Conservation (phyloP, 2,888 invertebrate genomes). For the Lycocerus yunnanus region DNA sequence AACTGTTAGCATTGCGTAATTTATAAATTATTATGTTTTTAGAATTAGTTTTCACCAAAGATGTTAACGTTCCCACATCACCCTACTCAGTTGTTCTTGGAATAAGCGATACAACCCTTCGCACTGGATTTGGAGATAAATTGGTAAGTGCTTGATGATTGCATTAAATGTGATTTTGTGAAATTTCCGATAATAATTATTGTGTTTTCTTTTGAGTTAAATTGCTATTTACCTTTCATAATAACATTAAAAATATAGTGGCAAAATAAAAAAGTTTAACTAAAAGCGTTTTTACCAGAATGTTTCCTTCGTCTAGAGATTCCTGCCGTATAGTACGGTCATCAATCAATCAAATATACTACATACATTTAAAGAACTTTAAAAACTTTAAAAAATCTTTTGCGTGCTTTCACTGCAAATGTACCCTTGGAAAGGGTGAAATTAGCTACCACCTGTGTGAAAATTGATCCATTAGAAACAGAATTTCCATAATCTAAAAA, state of each 20-base stretch:
- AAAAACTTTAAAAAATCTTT: background rate
- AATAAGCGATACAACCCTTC: conserved; percentile 59
- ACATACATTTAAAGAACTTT: background rate
- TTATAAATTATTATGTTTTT: conserved; percentile 21
- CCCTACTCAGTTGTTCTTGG: conserved; percentile 60
- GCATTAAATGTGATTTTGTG: conserved; percentile 16
- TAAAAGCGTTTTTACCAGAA: background rate
- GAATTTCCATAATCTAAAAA: background rate
- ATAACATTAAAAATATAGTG: background rate
- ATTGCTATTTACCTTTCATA: background rate
- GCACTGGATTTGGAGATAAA: conserved; percentile 50
- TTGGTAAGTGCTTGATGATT: conserved; percentile 50
- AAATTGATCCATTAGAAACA: background rate
- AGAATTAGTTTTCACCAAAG: conserved; percentile 45
- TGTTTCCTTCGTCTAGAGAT: background rate
- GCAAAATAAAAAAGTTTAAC: background rate
- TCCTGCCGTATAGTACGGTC: background rate
- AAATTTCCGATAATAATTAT: background rate
- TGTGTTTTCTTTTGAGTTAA: background rate
- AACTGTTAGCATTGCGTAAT: conserved; percentile 2
- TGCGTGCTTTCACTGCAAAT: background rate
- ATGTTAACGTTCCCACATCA: conserved; percentile 44
- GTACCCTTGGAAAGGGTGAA: background rate
- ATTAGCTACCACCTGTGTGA: background rate
- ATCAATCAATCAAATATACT: background rate